Evolutionary conservation across 2,113 vertebrate species (phyloP), one percentile per base, ranked within the genome.

Genomic region (Microcebus tavaratra): DNA sequence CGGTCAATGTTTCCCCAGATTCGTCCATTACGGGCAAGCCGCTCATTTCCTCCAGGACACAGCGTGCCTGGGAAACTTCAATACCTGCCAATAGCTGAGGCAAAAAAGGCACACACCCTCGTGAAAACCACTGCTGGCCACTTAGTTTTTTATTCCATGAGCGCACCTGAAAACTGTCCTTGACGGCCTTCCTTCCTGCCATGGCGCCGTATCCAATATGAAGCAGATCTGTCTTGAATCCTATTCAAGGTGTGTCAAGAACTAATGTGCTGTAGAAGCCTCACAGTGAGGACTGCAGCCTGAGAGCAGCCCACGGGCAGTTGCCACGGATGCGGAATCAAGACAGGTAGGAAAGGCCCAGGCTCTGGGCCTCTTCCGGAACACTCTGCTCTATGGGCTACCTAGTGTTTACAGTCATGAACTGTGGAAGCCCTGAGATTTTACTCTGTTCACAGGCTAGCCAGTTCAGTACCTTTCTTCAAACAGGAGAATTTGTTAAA

Each of bases 401-500:
- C 57, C n/a, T 67, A 23, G 5, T 57, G 59, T 72, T 65, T 61
- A 29, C 36, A n/a, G 39, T 91, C 67, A 89, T 34, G 45, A 48
- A 5, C 87, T 25, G 61, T 27, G 31, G 29, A 42, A 25, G 48
- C 23, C 20, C 31, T 34, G 15, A 93, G 88, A 53, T 59, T 63
- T 53, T 31, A 39, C 48, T 25, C 45, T 17, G 3, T 29, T 88
- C n/a, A 29, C 9, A 36, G 55, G 48, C 61, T 83, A 3, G 8
- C 53, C 39, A 20, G n/a, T 86, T 80, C 39, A n/a, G 80, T 20
- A 36, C 72, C 65, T 88, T 87, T 92, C 67, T 87, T 80, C 36
- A 25, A 20, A 6, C 4, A 50, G 48, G 53, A 42, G 15, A 31
- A n/a, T 17, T 65, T 78, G 48, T 34, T 91, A n/a, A 79, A 78